Conservation (phyloP, 2,888 invertebrate genomes). For the Cybosia mesomella region DNA sequence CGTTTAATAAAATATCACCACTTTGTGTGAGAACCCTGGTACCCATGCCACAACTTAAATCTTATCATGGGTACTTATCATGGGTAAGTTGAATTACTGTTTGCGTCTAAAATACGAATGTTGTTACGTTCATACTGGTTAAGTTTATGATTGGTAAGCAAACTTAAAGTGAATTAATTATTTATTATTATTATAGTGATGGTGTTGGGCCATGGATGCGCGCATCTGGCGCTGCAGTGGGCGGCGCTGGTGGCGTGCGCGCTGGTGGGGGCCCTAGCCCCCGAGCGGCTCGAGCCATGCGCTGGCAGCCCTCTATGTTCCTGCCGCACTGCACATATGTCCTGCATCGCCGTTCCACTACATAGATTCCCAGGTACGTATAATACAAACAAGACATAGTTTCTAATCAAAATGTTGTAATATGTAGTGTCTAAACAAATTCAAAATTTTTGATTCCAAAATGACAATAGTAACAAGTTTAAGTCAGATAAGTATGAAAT, state of each 20-base stretch:
- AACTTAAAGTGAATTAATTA: too few species aligned
- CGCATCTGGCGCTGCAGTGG: conserved; percentile 76
- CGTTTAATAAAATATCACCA: too few species aligned
- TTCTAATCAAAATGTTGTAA: background rate
- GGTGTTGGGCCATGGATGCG: conserved; percentile 78
- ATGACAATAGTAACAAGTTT: too few species aligned
- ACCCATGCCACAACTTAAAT: too few species aligned
- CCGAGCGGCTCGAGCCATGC: conserved; percentile 86
- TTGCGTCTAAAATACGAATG: too few species aligned
- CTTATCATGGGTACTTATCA: too few species aligned
- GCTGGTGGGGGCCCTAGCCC: conserved; percentile 76
- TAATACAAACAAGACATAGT: background rate
- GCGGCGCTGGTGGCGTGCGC: conserved; percentile 78
- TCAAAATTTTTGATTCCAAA: too few species aligned
- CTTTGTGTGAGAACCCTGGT: too few species aligned
- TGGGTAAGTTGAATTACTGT: too few species aligned
- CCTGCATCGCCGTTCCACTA: conserved; percentile 91
- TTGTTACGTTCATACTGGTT: too few species aligned
- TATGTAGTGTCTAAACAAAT: too few species aligned
- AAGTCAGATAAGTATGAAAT: background rate
- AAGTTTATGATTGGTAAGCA: too few species aligned
- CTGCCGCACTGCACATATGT: conserved; percentile 90
- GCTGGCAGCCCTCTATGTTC: conserved; percentile 90
- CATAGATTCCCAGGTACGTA: conserved; percentile 90
- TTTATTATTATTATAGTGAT: conserved; percentile 61